Percentiles rank a stretch among this genome's conserved stretches.
Conservation (phyloP, 2,113 vertebrate genomes). For the Oreochromis tanganicae region DNA sequence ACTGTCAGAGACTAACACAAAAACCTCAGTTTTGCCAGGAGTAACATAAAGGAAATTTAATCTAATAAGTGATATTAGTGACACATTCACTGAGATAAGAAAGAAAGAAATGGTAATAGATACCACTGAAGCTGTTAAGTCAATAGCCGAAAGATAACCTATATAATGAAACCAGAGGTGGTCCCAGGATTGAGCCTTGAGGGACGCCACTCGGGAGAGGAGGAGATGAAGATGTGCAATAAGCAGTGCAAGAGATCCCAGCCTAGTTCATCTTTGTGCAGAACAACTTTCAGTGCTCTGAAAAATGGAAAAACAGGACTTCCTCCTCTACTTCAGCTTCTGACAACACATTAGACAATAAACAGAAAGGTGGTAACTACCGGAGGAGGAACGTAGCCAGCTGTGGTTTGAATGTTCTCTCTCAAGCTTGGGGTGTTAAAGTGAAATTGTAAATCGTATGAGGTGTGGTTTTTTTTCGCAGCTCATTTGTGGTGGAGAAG, state of each 20-base stretch:
- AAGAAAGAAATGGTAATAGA: neutral
- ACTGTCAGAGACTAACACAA: neutral
- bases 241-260: neutral
- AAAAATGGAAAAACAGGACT: neutral
- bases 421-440: neutral
- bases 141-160: neutral
- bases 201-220: neutral
- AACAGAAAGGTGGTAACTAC: neutral
- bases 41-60: rapidly evolving
- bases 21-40: neutral
- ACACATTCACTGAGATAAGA: neutral
- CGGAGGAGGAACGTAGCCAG: neutral
- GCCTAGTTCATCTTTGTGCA: neutral
- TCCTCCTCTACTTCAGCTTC: neutral
- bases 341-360: neutral
- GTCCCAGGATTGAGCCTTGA: neutral
- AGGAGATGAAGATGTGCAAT: neutral
- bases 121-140: neutral
- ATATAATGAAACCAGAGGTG: neutral
- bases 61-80: neutral
- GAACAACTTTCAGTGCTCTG: neutral
- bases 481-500: slow-evolving; percentile 93
- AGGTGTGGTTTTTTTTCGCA: slow-evolving; percentile 32
- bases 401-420: neutral
- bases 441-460: neutral